Evolutionary conservation across 2,888 invertebrate genomes (phyloP), one percentile per base, ranked within the genome.

Genomic region (Mythimna vitellina): DNA sequence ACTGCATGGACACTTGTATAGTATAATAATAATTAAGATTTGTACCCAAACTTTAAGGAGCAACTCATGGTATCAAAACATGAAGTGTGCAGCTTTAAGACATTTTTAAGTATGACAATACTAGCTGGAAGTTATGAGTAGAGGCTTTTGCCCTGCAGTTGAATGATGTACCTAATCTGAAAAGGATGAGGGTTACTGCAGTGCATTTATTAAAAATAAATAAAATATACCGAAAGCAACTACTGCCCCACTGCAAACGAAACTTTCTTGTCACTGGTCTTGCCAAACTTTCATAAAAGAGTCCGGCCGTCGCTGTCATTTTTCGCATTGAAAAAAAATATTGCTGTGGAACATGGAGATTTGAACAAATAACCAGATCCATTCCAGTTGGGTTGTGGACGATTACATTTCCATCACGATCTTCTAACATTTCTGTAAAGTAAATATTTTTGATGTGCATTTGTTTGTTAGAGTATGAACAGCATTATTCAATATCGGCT

Each of bases 1-100:
- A 51, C 54, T 56, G 35, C 73, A 20, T 49, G 22, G 78, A 79
- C 73, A 73, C 73, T 60, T 38, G 73, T 73, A 51, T 46, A 42
- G 4, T 42, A 17, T 46, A 6, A 46, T 46, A 4, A 46, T 46
- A 20, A 20, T 46, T 17, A 46, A 46, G 46, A 17, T 46, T 42
- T 42, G 38, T 1, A 4, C 42, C 14, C 42, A 42, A 42, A 17
- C 42, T 42, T 42, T 42, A 42, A 14, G 38, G 42, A 42, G 12
- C 42, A 3, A 46, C 14, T 46, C 46, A 46, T 46, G 17, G 46
- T 46, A 46, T 46, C 17, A 46, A 14, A 46, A 5, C 14, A 46
- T 46, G 46, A 46, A 46, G 14, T 46, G 1, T 12, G 42, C 7
- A 42, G 14, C 12, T 12, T 12, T 42, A 3, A 46, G 14, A 17